Percentiles rank a stretch among this genome's conserved stretches.
Evolutionary conservation across 2,797 vertebrate species (phyloP).

Genomic region (Crenichthys baileyi): DNA sequence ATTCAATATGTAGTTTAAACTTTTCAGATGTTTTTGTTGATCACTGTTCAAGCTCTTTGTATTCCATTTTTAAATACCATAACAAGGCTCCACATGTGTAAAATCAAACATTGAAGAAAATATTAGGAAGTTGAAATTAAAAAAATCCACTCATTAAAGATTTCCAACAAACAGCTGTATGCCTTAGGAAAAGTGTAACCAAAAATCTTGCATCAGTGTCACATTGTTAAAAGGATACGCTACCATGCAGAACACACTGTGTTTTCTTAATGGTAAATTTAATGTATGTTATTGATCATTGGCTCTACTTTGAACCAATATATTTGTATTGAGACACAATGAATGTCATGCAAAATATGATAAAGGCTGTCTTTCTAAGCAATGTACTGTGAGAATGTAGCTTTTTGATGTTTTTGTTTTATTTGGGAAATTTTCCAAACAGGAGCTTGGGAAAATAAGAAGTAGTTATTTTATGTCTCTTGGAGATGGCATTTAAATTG

Average conservation of each 20-base stretch:
- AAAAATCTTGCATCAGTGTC: conserved; percentile 9
- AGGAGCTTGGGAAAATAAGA: neutral
- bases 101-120: neutral
- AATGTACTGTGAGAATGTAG: conserved; percentile 42
- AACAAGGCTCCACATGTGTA: neutral
- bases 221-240: neutral
- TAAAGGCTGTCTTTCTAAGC: conserved; percentile 50
- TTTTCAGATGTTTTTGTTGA: neutral
- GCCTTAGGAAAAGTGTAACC: conserved; percentile 38
- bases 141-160: neutral
- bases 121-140: neutral
- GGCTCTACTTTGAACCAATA: conserved; percentile 21
- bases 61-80: neutral
- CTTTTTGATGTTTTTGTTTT: conserved; percentile 13
- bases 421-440: neutral
- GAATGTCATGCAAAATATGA: conserved; percentile 60
- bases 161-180: conserved; percentile 19
- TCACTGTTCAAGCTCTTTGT: neutral
- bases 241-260: conserved; percentile 4
- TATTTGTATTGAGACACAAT: conserved; percentile 53
- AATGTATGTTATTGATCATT: conserved; percentile 25
- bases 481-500: neutral
- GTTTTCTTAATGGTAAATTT: conserved; percentile 19
- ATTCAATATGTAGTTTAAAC: neutral
- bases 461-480: neutral